Conservation (phyloP, 1,140 invertebrate genomes). For the Brachionus paranguensis region DNA sequence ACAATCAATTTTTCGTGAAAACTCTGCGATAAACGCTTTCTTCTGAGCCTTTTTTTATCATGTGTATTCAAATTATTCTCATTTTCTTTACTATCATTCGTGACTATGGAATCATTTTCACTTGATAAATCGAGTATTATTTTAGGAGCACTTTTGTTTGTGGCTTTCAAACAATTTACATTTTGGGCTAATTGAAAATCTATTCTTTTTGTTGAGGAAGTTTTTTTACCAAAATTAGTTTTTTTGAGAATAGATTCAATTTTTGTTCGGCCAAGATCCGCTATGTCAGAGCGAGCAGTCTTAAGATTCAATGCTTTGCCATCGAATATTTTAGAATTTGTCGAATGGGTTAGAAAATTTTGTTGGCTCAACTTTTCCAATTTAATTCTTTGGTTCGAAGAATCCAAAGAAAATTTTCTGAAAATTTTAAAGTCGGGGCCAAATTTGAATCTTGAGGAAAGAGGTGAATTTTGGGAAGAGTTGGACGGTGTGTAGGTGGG, state of each 20-base stretch:
- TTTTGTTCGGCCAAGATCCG: not conserved
- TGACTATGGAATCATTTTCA: conserved; percentile 13
- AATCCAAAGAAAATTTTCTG: not conserved
- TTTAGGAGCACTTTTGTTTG: not conserved
- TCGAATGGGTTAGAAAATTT: not conserved
- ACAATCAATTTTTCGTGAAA: not conserved
- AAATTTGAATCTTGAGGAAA: not conserved
- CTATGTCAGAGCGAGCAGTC: not conserved
- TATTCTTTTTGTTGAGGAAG: not conserved
- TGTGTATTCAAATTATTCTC: not conserved
- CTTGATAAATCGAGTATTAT: not conserved
- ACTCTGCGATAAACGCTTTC: conserved; percentile 1
- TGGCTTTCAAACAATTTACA: not conserved
- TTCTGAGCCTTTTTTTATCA: not conserved
- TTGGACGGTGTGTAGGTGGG: not conserved
- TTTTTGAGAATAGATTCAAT: not conserved
- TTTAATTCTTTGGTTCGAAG: not conserved
- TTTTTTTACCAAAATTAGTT: not conserved
- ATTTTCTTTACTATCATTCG: conserved; percentile 17
- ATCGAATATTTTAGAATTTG: not conserved
- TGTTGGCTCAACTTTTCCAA: not conserved
- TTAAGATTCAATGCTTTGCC: not conserved
- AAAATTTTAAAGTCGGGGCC: not conserved
- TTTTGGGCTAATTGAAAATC: not conserved
- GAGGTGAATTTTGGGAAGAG: conserved; percentile 11